phyloP scores from a whole-genome alignment of 2,797 vertebrate species.

The Sylvia borin region DNA sequence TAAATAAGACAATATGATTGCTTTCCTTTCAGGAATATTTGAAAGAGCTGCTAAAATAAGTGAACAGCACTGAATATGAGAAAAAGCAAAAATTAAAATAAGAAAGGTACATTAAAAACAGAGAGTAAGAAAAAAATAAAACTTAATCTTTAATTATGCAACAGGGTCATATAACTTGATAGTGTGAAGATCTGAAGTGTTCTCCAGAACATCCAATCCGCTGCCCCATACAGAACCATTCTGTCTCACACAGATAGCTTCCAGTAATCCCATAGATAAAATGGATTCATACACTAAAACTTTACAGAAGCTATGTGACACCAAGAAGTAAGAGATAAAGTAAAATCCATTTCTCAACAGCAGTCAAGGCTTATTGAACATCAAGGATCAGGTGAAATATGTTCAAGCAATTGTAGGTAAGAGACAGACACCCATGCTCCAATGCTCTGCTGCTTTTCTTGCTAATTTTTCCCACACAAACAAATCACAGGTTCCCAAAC shows the following conservation, averaged over 20 bases:
- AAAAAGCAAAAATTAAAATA: not conserved
- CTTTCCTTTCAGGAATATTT: not conserved
- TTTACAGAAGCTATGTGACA: not conserved
- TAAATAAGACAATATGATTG: conserved; percentile 2
- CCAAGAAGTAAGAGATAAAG: not conserved
- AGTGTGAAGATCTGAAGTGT: not conserved
- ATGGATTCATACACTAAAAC: not conserved
- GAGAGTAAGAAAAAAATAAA: not conserved
- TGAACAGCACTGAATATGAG: not conserved
- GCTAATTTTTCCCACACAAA: not conserved
- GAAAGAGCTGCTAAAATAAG: not conserved
- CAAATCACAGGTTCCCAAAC: not conserved
- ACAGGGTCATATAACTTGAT: not conserved
- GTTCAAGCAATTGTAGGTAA: not conserved
- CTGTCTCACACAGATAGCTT: not conserved
- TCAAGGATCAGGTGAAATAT: not conserved
- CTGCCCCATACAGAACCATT: not conserved
- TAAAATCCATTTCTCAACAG: not conserved
- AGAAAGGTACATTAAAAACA: not conserved
- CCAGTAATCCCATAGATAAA: not conserved
- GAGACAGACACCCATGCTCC: not conserved
- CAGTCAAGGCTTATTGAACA: not conserved
- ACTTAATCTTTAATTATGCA: not conserved
- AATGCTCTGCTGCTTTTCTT: not conserved
- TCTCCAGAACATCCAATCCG: not conserved